Evolutionary conservation across 2,888 invertebrate species (phyloP), one percentile per base, ranked within the genome.

Genomic region (Heliconius cydno): DNA sequence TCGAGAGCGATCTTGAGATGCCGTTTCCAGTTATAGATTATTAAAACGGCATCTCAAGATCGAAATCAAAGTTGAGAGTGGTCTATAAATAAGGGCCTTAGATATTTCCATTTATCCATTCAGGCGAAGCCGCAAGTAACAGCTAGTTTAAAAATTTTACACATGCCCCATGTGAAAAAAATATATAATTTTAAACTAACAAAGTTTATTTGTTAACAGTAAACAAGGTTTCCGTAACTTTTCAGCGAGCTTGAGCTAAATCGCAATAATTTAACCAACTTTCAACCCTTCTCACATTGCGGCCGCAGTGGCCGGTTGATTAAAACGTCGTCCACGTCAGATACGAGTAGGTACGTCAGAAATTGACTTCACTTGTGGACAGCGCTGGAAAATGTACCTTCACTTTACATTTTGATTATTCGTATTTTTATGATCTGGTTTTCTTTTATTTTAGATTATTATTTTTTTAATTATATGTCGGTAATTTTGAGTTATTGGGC

Each of bases 241-340:
- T 28, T 22, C 28, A 75, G 10, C 30, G 30, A 19, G 75, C 22
- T 66, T 74, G 12, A 46, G 6, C 30, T 75, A 46, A 65, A 75
- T 66, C 46, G 65, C 65, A 30, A 75, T 75, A 75, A 66, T 66
- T 75, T 46, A 75, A 46, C 74, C 74, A 75, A 75, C 74, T 75
- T 75, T 66, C 75, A 75, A 73, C 78, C 78, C 73, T 73, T 63
- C 67, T 78, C 66, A 73, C 38, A 46, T 25, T 65, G 78, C 67
- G 73, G 73, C 34, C 65, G 67, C 66, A 66, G 78, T 7, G 46
- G 52, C 70, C 25, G n/a, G 78, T 73, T 78, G 73, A 78, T 78
- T 78, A 78, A 66, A 71, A 46, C 73, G 78, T 73, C 73, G 73
- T 66, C 75, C 25, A 41, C 65, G 65, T 75, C 75, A 75, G 65